phyloP scores from a whole-genome alignment of 1,140 invertebrate species.

The Drosophila nannoptera region DNA sequence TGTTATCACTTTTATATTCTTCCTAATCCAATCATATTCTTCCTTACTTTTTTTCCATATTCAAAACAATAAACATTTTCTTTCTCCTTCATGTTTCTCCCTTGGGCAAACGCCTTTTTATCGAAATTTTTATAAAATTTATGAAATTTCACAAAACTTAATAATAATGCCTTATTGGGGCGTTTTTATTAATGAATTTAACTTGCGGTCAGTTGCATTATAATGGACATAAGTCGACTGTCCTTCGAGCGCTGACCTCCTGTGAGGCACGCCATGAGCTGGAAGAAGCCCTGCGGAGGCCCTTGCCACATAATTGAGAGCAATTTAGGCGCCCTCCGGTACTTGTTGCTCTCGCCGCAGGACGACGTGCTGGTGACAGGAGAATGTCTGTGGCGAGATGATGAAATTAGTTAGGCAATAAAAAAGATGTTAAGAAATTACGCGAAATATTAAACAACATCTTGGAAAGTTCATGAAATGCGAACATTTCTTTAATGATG shows the following conservation, averaged over 20 bases:
- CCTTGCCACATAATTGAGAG: conserved; percentile 61
- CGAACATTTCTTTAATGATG: neutral
- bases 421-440: neutral
- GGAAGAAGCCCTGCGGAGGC: conserved; percentile 40
- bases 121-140: too few species aligned
- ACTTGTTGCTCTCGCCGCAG: conserved; percentile 36
- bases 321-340: conserved; percentile 47
- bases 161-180: too few species aligned
- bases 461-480: neutral
- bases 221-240: neutral
- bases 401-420: neutral
- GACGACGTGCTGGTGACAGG: conserved; percentile 4
- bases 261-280: conserved; percentile 47
- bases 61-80: too few species aligned
- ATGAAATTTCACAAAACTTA: too few species aligned
- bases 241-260: conserved; percentile 18
- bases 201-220: conserved; percentile 21
- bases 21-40: too few species aligned
- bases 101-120: too few species aligned
- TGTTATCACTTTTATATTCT: too few species aligned
- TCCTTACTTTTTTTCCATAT: too few species aligned
- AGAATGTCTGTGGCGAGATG: conserved; percentile 2
- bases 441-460: neutral
- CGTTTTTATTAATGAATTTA: neutral
- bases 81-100: too few species aligned